Conservation (phyloP, 2,113 vertebrate genomes). For the Prolemur simus region DNA sequence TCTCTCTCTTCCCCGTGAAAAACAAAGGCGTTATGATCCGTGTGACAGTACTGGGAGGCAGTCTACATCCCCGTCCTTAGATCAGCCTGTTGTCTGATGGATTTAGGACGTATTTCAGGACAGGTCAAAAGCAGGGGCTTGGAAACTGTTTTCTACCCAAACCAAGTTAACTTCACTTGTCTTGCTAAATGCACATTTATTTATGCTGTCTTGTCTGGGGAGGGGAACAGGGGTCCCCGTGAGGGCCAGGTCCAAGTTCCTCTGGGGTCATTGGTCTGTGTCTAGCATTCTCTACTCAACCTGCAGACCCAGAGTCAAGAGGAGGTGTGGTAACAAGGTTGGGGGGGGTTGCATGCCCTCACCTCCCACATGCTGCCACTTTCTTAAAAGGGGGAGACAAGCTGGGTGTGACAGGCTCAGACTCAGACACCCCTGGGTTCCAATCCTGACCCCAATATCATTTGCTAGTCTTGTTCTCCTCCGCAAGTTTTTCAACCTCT, state of each 20-base stretch:
- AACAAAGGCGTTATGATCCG: conserved; percentile 59
- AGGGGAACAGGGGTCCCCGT: neutral
- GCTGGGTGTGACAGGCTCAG: neutral
- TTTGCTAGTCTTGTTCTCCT: neutral
- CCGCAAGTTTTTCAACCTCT: neutral
- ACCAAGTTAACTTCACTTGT: neutral
- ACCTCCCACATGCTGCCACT: neutral
- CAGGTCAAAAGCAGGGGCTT: neutral
- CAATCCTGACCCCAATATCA: fast-evolving
- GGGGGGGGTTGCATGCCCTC: neutral
- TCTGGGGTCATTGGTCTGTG: neutral
- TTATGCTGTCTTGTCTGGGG: neutral
- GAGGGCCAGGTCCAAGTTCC: neutral
- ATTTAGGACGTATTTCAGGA: conserved; percentile 2
- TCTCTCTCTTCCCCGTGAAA: conserved; percentile 20
- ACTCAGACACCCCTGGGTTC: neutral
- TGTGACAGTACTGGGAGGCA: neutral
- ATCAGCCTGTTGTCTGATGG: neutral
- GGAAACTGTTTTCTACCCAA: neutral
- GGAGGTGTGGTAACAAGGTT: neutral
- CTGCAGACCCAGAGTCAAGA: neutral
- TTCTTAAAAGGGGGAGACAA: neutral
- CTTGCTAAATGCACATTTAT: neutral
- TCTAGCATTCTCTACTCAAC: neutral
- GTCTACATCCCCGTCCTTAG: neutral